phyloP scores from a whole-genome alignment of 2,888 invertebrate species.

The Omphaloscelis lunosa region DNA sequence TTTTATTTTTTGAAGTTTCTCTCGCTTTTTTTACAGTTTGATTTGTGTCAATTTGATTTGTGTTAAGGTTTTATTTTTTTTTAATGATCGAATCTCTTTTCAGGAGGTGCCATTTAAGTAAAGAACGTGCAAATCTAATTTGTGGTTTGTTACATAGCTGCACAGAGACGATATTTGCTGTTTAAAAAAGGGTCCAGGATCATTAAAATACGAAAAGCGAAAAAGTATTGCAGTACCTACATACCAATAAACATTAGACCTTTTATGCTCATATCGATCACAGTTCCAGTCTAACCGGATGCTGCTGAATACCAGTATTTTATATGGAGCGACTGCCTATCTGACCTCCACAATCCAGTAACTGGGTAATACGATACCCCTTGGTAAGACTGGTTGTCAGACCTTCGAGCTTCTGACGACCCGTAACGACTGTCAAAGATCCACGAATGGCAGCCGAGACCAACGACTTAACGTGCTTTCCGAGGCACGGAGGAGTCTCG shows the following conservation, averaged over 20 bases:
- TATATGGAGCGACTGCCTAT: no score
- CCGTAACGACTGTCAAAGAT: no score
- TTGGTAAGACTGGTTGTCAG: no score
- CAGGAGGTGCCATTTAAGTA: background rate
- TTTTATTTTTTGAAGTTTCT: constrained; percentile 5
- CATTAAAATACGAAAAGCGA: background rate
- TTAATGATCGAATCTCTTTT: background rate
- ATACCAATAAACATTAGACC: background rate
- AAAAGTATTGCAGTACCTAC: background rate
- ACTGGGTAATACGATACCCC: no score
- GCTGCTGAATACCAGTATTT: no score
- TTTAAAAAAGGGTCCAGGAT: background rate
- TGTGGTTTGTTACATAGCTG: background rate
- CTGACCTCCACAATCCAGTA: no score
- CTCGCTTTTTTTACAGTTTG: background rate
- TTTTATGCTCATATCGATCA: background rate
- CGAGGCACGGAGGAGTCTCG: no score
- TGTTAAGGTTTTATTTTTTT: no score
- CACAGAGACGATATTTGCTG: background rate
- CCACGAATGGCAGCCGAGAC: no score
- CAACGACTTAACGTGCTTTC: no score
- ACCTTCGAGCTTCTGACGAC: no score
- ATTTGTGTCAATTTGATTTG: no score
- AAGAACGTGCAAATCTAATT: background rate
- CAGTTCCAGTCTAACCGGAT: background rate